Evolutionary conservation across 1,140 invertebrate species (phyloP).

Genomic region (Drosophila mojavensis): DNA sequence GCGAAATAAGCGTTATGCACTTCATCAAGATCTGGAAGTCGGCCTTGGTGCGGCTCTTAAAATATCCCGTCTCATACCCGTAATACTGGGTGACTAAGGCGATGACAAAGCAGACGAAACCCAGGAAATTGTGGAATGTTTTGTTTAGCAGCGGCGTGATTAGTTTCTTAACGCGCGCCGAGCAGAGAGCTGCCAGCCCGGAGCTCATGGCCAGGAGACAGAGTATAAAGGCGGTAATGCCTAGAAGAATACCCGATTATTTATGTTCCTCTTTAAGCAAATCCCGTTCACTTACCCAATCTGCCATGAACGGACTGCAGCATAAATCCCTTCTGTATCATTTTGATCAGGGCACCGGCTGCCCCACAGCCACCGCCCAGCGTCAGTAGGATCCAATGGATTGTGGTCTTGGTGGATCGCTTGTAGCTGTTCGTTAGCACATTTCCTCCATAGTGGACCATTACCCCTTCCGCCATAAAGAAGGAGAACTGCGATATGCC

Average conservation of each 20-base stretch:
- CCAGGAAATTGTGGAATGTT: conserved; percentile 73
- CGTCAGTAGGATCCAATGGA: conserved; percentile 75
- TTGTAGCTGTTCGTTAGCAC: conserved; percentile 66
- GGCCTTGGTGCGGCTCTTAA: conserved; percentile 43
- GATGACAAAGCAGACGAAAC: conserved; percentile 70
- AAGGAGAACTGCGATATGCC: conserved; percentile 64
- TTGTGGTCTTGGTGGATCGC: conserved; percentile 73
- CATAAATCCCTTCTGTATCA: conserved; percentile 66
- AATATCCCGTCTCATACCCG: conserved; percentile 78
- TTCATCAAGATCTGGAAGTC: conserved; percentile 71
- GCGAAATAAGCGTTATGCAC: conserved; percentile 60
- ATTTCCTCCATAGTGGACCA: conserved; percentile 76
- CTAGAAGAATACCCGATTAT: conserved; percentile 38
- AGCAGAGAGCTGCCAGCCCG: conserved; percentile 71
- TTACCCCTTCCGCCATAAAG: conserved; percentile 80
- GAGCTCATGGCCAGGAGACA: conserved; percentile 67
- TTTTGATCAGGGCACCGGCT: conserved; percentile 68
- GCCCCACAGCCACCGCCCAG: conserved; percentile 74
- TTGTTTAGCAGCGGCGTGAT: conserved; percentile 74
- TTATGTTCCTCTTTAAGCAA: not conserved
- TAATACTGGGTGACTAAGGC: conserved; percentile 75
- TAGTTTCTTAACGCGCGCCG: conserved; percentile 58
- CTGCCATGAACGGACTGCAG: conserved; percentile 63
- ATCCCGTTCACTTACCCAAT: conserved; percentile 61
- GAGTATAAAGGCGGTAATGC: conserved; percentile 65